phyloP scores from a whole-genome alignment of 2,797 vertebrate species.

The Telmatherina bonti region DNA sequence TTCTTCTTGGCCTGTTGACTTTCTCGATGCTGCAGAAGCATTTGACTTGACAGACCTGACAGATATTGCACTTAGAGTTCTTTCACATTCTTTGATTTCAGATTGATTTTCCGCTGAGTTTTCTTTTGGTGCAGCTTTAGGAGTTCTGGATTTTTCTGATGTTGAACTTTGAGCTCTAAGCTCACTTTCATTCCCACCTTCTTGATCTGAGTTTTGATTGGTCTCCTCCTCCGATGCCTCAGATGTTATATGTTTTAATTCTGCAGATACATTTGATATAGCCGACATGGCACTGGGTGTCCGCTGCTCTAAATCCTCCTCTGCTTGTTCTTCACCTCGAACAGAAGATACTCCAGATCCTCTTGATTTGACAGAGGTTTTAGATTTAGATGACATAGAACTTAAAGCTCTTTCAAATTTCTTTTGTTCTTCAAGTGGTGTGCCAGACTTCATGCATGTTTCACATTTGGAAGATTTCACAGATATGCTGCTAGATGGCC shows the following conservation, averaged over 20 bases:
- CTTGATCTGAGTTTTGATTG: constrained; percentile 29
- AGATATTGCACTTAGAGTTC: constrained; percentile 36
- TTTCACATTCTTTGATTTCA: constrained; percentile 21
- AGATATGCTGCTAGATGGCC: constrained; percentile 49
- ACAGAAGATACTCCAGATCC: constrained; percentile 38
- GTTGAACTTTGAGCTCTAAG: constrained; percentile 53
- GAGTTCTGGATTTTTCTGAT: constrained; percentile 51
- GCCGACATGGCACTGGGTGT: constrained; percentile 48
- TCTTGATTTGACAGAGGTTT: constrained; percentile 55
- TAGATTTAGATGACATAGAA: constrained; percentile 61
- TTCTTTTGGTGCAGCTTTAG: constrained; percentile 27
- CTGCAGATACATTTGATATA: constrained; percentile 47
- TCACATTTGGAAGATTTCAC: constrained; percentile 55
- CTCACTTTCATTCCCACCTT: constrained; percentile 39
- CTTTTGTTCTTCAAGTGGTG: constrained; percentile 24
- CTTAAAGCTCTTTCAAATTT: constrained; percentile 54
- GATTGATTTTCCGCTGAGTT: constrained; percentile 16
- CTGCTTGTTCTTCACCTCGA: constrained; percentile 27
- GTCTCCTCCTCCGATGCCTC: constrained; percentile 52
- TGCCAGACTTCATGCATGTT: constrained; percentile 60
- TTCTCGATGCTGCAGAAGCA: constrained; percentile 43
- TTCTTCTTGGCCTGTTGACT: constrained; percentile 26
- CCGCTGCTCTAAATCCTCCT: constrained; percentile 43
- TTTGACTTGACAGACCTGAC: constrained; percentile 39
- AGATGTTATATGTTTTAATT: constrained; percentile 40